Evolutionary conservation across 2,888 invertebrate species (phyloP).

Genomic region (Drosophila paramelanica): DNA sequence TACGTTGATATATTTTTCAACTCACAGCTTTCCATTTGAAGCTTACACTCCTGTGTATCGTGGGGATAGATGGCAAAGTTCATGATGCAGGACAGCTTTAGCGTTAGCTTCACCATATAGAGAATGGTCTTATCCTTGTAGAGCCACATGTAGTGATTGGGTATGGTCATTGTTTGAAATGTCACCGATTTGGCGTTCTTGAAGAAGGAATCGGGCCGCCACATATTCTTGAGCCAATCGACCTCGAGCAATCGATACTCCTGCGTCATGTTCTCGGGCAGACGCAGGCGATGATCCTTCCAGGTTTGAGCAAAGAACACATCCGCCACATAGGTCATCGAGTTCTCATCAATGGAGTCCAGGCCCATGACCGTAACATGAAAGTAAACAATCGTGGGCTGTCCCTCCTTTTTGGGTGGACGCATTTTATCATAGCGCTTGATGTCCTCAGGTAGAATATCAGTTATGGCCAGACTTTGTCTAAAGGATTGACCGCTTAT

Average conservation of each 20-base stretch:
- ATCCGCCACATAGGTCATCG: constrained; percentile 97
- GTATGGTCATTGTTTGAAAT: constrained; percentile 97
- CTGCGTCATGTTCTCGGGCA: constrained; percentile 96
- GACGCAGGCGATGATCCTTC: constrained; percentile 93
- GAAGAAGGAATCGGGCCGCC: constrained; percentile 97
- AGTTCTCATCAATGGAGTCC: constrained; percentile 97
- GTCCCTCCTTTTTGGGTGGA: constrained; percentile 95
- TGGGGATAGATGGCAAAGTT: constrained; percentile 97
- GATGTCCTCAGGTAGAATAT: constrained; percentile 94
- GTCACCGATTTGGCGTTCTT: constrained; percentile 97
- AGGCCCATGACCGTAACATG: constrained; percentile 97
- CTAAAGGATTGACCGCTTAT: constrained; percentile 45
- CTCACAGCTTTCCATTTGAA: constrained; percentile 98
- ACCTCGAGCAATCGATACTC: constrained; percentile 95
- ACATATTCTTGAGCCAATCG: constrained; percentile 96
- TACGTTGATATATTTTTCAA: constrained; percentile 6
- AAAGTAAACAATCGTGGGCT: constrained; percentile 94
- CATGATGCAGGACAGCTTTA: constrained; percentile 96
- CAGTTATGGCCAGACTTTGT: constrained; percentile 91
- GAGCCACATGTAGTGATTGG: constrained; percentile 96
- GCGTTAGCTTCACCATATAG: constrained; percentile 94
- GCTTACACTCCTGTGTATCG: constrained; percentile 96
- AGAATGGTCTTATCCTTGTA: constrained; percentile 94
- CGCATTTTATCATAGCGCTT: constrained; percentile 96
- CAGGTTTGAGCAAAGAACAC: constrained; percentile 97